Percentiles rank a stretch among this genome's conserved stretches.
Conservation (phyloP, 2,797 vertebrate species). For the Xenentodon cancila region DNA sequence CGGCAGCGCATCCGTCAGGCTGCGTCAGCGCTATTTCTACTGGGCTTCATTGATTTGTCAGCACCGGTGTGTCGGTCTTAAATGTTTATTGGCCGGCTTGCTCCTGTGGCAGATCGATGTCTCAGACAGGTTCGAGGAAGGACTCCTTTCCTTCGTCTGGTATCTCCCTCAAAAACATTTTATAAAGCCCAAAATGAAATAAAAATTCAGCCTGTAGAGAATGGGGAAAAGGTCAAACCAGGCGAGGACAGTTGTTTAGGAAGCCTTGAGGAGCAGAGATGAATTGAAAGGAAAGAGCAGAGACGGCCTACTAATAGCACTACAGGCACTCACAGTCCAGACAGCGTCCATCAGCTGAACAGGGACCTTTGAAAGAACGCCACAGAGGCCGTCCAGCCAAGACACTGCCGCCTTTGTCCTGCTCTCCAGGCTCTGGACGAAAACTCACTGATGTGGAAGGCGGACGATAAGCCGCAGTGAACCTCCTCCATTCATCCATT, state of each 20-base stretch:
- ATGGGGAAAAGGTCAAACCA: constrained; percentile 3
- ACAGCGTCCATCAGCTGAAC: constrained; percentile 59
- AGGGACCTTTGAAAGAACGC: constrained; percentile 57
- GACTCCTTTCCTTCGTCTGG: too few relatives aligned
- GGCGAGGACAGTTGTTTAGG: constrained; percentile 3
- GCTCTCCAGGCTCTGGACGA: constrained; percentile 48
- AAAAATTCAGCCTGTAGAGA: constrained; percentile 1
- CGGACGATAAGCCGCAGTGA: constrained; percentile 50
- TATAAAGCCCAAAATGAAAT: background rate
- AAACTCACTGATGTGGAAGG: constrained; percentile 60
- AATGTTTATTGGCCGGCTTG: constrained; percentile 1
- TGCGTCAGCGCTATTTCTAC: background rate
- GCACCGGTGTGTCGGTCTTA: background rate
- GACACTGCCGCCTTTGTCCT: constrained; percentile 72
- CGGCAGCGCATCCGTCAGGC: background rate
- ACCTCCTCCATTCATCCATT: constrained; percentile 47
- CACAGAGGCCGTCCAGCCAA: constrained; percentile 40
- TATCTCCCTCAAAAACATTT: background rate
- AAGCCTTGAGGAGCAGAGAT: constrained; percentile 21
- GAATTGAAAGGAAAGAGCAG: constrained; percentile 38
- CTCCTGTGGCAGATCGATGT: background rate
- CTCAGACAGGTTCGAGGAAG: background rate
- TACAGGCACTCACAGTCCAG: constrained; percentile 53
- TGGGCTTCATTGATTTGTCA: background rate
- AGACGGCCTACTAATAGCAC: constrained; percentile 44